Evolutionary conservation across 2,797 vertebrate genomes (phyloP).

Genomic region (Coilia nasus): DNA sequence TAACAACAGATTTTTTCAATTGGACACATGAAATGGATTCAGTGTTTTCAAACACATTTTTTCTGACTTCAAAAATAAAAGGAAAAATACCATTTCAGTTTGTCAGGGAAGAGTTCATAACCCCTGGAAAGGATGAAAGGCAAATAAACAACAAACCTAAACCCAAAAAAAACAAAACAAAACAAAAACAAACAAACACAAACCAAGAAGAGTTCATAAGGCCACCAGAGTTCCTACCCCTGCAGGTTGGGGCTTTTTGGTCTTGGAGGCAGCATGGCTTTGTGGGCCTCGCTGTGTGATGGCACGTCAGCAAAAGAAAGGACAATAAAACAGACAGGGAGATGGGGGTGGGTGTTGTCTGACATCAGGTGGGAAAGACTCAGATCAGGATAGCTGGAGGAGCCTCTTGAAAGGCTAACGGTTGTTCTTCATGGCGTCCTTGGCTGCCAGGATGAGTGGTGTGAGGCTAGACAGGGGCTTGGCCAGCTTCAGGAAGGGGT

Average conservation of each 20-base stretch:
- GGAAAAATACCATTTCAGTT: conserved; percentile 3
- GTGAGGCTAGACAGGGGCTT: conserved; percentile 98
- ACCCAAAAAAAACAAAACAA: background rate
- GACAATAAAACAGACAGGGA: conserved; percentile 29
- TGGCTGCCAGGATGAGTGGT: conserved; percentile 96
- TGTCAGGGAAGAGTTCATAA: background rate
- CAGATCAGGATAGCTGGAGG: background rate
- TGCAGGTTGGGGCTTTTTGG: conserved; percentile 16
- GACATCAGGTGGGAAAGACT: background rate
- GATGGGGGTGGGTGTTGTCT: background rate
- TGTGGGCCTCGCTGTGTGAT: conserved; percentile 30
- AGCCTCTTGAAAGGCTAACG: conserved; percentile 74
- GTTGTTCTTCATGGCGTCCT: conserved; percentile 99
- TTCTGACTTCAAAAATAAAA: background rate
- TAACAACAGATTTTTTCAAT: background rate
- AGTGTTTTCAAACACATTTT: background rate
- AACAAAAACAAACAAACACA: background rate
- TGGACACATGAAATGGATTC: background rate
- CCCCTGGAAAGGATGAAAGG: background rate
- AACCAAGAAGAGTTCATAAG: conserved; percentile 12
- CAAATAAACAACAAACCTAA: background rate
- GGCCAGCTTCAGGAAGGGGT: conserved; percentile 97
- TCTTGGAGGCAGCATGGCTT: conserved; percentile 28
- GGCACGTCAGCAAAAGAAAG: conserved; percentile 41
- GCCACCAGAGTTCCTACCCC: conserved; percentile 23